Evolutionary conservation across 1,140 invertebrate species (phyloP).

Genomic region (Platyura marginata): DNA sequence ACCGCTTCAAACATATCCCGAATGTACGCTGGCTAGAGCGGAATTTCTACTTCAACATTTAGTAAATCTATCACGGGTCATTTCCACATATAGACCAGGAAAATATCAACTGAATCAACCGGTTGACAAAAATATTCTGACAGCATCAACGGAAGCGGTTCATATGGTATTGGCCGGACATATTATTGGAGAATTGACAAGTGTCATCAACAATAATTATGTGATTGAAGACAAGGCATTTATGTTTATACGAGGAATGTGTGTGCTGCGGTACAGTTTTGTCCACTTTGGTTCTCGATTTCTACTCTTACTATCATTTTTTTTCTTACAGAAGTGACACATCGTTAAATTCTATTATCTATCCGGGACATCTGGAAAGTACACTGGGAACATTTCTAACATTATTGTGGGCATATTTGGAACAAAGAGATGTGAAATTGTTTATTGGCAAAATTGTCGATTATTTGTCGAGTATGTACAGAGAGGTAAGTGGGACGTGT

Average conservation of each 20-base stretch:
- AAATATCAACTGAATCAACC: slow-evolving; percentile 10
- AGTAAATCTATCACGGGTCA: slow-evolving; percentile 27
- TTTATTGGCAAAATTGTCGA: slow-evolving; percentile 38
- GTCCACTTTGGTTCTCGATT: background rate
- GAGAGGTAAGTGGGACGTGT: slow-evolving; percentile 8
- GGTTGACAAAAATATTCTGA: too few species aligned
- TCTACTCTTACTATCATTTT: background rate
- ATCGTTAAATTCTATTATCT: slow-evolving; percentile 2
- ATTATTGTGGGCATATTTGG: slow-evolving; percentile 45
- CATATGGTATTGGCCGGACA: slow-evolving; percentile 29
- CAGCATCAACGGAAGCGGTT: slow-evolving; percentile 26
- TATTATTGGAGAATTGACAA: slow-evolving; percentile 33
- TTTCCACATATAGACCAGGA: slow-evolving; percentile 13
- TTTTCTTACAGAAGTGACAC: slow-evolving; percentile 1
- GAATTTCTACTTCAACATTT: slow-evolving; percentile 37
- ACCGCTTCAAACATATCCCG: slow-evolving; percentile 43
- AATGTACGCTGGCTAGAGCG: slow-evolving; percentile 30
- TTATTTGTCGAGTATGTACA: slow-evolving; percentile 34
- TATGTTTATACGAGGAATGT: slow-evolving; percentile 25
- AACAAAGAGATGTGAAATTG: slow-evolving; percentile 39
- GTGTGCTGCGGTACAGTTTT: slow-evolving; percentile 1
- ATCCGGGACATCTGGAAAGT: slow-evolving; percentile 12
- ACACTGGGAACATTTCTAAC: slow-evolving; percentile 23
- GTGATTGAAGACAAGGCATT: slow-evolving; percentile 34
- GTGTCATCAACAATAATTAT: slow-evolving; percentile 31